These are phyloP conservation scores for Drosophila formosana DNA, from an alignment of 2,888 invertebrate genomes.

Conservation along the genomic window DNA sequence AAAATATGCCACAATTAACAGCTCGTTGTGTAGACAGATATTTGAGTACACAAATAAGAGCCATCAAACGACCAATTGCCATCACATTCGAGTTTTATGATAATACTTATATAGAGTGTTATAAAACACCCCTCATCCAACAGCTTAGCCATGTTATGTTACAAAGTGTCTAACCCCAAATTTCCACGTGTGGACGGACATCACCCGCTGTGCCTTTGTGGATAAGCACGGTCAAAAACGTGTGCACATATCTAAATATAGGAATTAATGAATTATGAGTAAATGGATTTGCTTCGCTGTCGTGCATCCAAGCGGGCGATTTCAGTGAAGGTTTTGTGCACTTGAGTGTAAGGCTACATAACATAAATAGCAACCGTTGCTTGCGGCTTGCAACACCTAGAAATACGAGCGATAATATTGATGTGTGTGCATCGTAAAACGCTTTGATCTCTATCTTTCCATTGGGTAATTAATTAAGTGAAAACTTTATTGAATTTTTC, in stretches of 20 bases:
- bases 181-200: constrained; percentile 33
- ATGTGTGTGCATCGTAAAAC: constrained; percentile 64
- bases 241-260: constrained; percentile 64
- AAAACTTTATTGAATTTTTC: constrained; percentile 56
- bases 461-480: constrained; percentile 79
- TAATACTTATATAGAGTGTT: background rate
- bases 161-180: constrained; percentile 10
- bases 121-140: background rate
- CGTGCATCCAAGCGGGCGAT: constrained; percentile 57
- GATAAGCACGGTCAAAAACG: constrained; percentile 43
- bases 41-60: no score
- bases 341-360: constrained; percentile 68
- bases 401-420: constrained; percentile 22
- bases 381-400: constrained; percentile 25
- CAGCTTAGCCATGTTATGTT: background rate
- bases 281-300: constrained; percentile 79
- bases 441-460: constrained; percentile 78
- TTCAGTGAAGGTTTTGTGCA: constrained; percentile 41
- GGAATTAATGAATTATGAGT: constrained; percentile 82
- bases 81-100: background rate
- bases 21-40: no score
- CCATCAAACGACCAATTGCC: background rate
- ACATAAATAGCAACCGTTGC: constrained; percentile 61
- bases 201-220: constrained; percentile 37
- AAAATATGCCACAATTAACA: no score